These are phyloP conservation scores for Megaptera novaeangliae DNA, from an alignment of 2,113 vertebrate genomes.

Conservation along the genomic window DNA sequence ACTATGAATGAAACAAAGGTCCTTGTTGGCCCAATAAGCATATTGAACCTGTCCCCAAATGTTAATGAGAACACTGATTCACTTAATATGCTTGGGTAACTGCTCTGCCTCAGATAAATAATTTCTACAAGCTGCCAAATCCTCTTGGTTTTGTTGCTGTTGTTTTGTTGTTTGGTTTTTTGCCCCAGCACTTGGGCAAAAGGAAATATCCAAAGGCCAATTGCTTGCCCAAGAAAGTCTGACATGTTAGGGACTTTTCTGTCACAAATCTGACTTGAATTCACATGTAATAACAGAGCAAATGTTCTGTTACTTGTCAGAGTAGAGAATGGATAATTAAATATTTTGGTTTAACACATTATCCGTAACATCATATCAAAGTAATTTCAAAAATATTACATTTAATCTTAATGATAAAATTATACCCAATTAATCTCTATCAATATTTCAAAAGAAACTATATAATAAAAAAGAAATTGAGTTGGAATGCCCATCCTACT, in stretches of 20 bases:
- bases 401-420: not conserved
- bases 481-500: not conserved
- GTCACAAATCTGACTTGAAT: not conserved
- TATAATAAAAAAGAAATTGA: not conserved
- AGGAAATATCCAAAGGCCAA: conserved; percentile 29
- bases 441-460: not conserved
- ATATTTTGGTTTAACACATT: not conserved
- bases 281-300: not conserved
- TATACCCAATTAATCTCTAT: not conserved
- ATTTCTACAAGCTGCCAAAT: conserved; percentile 18
- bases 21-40: not conserved
- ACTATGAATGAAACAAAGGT: conserved; percentile 14
- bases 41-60: not conserved
- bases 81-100: not conserved
- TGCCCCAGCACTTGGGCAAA: not conserved
- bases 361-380: not conserved
- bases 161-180: not conserved
- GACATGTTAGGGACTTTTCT: not conserved
- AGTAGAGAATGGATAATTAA: not conserved
- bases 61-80: not conserved
- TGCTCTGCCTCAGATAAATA: not conserved
- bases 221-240: not conserved
- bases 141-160: not conserved
- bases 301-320: not conserved
- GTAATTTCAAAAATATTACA: not conserved